These are phyloP conservation scores for Drosophila fungiperda DNA, from an alignment of 2,888 invertebrate species.

Conservation along the genomic window DNA sequence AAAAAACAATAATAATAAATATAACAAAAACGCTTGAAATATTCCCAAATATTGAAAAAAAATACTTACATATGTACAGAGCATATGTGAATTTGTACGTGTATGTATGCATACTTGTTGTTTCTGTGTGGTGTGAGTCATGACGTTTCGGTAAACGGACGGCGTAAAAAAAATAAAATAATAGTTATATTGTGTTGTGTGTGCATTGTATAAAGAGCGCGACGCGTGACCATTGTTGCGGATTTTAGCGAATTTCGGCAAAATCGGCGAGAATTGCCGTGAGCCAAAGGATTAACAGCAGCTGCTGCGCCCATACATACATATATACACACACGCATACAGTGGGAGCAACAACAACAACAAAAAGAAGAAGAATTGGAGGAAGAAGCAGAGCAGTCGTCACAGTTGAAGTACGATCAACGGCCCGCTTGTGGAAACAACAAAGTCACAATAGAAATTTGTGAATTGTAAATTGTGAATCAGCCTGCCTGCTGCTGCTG, in stretches of 20 bases:
- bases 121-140: slow-evolving; percentile 76
- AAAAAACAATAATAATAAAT: not conserved
- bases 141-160: slow-evolving; percentile 69
- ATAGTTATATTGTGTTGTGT: slow-evolving; percentile 47
- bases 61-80: slow-evolving; percentile 14
- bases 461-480: slow-evolving; percentile 18
- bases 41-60: slow-evolving; percentile 16
- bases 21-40: slow-evolving; percentile 3
- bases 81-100: slow-evolving; percentile 16
- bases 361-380: slow-evolving; percentile 22
- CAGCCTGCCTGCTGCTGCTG: not conserved
- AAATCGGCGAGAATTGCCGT: slow-evolving; percentile 14
- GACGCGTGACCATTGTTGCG: slow-evolving; percentile 47
- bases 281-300: slow-evolving; percentile 39
- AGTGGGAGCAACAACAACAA: slow-evolving; percentile 31
- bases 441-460: slow-evolving; percentile 43
- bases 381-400: slow-evolving; percentile 37
- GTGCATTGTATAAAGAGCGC: slow-evolving; percentile 64
- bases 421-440: slow-evolving; percentile 38
- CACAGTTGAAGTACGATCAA: slow-evolving; percentile 70
- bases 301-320: slow-evolving; percentile 42
- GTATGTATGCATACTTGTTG: slow-evolving; percentile 60
- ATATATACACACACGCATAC: not conserved
- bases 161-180: slow-evolving; percentile 57
- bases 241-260: slow-evolving; percentile 12